phyloP scores from a whole-genome alignment of 1,140 invertebrate species.

The Trichomalopsis sarcophagae region DNA sequence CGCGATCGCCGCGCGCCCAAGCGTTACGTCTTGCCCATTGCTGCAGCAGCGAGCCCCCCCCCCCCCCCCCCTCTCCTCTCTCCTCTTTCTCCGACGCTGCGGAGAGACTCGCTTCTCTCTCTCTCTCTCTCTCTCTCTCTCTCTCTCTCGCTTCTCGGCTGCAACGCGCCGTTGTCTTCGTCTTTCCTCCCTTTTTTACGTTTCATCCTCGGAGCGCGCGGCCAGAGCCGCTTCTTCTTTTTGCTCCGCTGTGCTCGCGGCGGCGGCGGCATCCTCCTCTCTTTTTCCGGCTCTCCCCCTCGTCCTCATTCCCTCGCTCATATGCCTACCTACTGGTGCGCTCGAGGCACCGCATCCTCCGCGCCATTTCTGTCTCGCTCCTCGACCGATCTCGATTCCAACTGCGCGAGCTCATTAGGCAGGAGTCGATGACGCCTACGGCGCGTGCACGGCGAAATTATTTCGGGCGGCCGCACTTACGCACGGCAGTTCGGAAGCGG shows the following conservation, averaged over 20 bases:
- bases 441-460: conserved; percentile 38
- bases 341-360: too few relatives aligned
- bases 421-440: too few relatives aligned
- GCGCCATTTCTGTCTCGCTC: too few relatives aligned
- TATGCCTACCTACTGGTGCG: too few relatives aligned
- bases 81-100: not conserved
- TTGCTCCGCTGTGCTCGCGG: not conserved
- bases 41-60: too few relatives aligned
- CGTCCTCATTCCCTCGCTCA: too few relatives aligned
- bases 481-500: conserved; percentile 49
- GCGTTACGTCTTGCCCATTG: not conserved
- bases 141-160: not conserved
- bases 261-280: conserved; percentile 17
- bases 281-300: conserved; percentile 25
- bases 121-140: too few relatives aligned
- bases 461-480: conserved; percentile 19
- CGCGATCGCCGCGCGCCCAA: not conserved
- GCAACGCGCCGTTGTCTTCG: not conserved
- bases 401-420: too few relatives aligned
- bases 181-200: conserved; percentile 44
- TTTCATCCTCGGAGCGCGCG: conserved; percentile 37
- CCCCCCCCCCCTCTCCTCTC: too few relatives aligned
- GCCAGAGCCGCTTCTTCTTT: not conserved
- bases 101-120: not conserved
- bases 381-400: too few relatives aligned